Evolutionary conservation across 2,113 vertebrate species (phyloP).

Genomic region (Clarias gariepinus): DNA sequence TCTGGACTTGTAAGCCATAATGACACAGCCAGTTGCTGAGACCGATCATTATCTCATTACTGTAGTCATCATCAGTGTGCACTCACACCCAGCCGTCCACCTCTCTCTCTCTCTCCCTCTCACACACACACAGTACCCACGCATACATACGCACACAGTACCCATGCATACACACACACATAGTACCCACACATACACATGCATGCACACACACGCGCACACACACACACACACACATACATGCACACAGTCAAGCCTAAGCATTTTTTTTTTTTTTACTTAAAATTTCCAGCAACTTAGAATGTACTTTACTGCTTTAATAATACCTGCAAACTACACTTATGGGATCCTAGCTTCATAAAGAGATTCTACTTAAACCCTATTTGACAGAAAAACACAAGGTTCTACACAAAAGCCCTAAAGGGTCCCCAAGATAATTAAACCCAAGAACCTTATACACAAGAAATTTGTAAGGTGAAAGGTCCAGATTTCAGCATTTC

Average conservation of each 20-base stretch:
- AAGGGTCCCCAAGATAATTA: neutral
- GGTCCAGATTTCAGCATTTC: neutral
- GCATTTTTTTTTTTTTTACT: neutral
- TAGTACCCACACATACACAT: too few relatives aligned
- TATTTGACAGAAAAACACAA: neutral
- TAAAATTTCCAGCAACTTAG: neutral
- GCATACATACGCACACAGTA: slow-evolving; percentile 14
- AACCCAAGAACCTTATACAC: neutral
- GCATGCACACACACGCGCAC: too few relatives aligned
- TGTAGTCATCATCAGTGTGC: slow-evolving; percentile 11
- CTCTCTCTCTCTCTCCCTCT: neutral
- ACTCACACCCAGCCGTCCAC: slow-evolving; percentile 20
- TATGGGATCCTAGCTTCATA: neutral
- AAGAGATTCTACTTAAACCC: neutral
- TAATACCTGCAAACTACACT: neutral
- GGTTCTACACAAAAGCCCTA: neutral
- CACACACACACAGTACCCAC: neutral
- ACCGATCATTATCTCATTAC: slow-evolving; percentile 42
- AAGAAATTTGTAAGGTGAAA: neutral
- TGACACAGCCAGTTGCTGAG: slow-evolving; percentile 23
- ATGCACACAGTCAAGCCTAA: neutral
- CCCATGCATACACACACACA: too few relatives aligned
- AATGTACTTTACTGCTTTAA: neutral
- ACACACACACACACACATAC: too few relatives aligned
- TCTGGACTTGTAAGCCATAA: slow-evolving; percentile 12